Evolutionary conservation across 2,888 invertebrate species (phyloP).

Genomic region (Lithophane ornitopus): DNA sequence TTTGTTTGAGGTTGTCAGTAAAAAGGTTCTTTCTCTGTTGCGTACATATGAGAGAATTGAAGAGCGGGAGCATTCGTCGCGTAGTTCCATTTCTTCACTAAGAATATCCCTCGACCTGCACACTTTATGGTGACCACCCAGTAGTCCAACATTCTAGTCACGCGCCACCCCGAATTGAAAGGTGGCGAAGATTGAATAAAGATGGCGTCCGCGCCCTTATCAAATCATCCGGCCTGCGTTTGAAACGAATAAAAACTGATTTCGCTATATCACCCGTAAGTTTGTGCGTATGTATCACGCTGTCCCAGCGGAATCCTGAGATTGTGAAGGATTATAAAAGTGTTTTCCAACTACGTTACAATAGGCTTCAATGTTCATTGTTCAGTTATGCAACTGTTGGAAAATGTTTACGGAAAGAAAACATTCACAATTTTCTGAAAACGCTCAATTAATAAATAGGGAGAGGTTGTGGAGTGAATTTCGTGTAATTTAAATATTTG

Average conservation of each 20-base stretch:
- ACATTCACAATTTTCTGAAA: background rate
- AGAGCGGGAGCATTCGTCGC: background rate
- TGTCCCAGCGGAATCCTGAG: slow-evolving; percentile 17
- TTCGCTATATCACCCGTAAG: slow-evolving; percentile 70
- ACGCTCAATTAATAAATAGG: background rate
- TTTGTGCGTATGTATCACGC: slow-evolving; percentile 57
- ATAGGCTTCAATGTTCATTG: background rate
- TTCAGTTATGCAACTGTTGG: background rate
- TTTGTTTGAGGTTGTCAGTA: background rate
- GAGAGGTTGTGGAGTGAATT: background rate
- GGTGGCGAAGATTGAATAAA: slow-evolving; percentile 85
- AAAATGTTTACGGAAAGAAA: background rate
- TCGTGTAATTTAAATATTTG: too few species aligned
- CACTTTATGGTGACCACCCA: slow-evolving; percentile 53
- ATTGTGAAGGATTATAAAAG: slow-evolving; percentile 4
- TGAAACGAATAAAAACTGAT: slow-evolving; percentile 72
- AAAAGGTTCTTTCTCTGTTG: background rate
- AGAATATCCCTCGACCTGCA: slow-evolving; percentile 9
- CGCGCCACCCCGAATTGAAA: slow-evolving; percentile 79
- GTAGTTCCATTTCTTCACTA: background rate
- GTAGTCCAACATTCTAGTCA: slow-evolving; percentile 73
- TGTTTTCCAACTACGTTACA: background rate
- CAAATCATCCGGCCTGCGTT: slow-evolving; percentile 66
- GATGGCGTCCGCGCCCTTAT: slow-evolving; percentile 74
- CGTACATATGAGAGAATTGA: background rate